Percentiles rank a stretch among this genome's conserved stretches.
phyloP scores from a whole-genome alignment of 1,140 invertebrate genomes.

The Drosophila lowei region DNA sequence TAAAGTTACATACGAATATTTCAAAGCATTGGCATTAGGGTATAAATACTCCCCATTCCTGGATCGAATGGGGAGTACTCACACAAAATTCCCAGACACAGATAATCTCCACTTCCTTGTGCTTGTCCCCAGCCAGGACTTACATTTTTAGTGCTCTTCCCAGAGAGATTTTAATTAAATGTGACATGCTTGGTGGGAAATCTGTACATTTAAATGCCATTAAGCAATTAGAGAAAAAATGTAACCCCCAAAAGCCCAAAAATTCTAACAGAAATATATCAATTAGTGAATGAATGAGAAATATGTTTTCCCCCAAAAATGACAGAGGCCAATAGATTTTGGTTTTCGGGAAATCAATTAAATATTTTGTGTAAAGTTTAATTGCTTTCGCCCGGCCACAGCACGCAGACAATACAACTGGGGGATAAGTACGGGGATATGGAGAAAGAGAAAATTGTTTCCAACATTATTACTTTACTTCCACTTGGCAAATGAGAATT shows the following conservation, averaged over 20 bases:
- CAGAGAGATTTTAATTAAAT: conserved; percentile 19
- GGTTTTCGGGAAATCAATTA: conserved; percentile 43
- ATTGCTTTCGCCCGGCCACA: conserved; percentile 31
- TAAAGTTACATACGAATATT: too few species aligned
- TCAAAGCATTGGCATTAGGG: too few species aligned
- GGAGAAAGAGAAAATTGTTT: conserved; percentile 15
- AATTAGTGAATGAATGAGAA: conserved; percentile 32
- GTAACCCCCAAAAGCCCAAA: not conserved
- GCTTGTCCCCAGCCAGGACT: not conserved
- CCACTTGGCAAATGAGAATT: conserved; percentile 55
- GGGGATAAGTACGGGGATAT: too few species aligned
- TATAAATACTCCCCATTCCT: too few species aligned
- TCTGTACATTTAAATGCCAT: conserved; percentile 7
- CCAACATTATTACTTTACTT: conserved; percentile 27
- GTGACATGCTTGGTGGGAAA: not conserved
- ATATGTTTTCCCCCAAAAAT: not conserved
- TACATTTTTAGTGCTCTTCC: too few species aligned
- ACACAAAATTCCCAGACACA: too few species aligned
- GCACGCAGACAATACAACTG: conserved; percentile 6
- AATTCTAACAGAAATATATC: conserved; percentile 25
- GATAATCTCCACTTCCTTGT: too few species aligned
- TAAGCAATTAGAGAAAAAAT: conserved; percentile 7
- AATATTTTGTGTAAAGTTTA: conserved; percentile 44
- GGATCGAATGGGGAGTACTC: too few species aligned
- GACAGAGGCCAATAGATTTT: conserved; percentile 23